Base-by-base conservation (phyloP, 2,888 invertebrate genomes). In the Standfussiana lucernea region DNA sequence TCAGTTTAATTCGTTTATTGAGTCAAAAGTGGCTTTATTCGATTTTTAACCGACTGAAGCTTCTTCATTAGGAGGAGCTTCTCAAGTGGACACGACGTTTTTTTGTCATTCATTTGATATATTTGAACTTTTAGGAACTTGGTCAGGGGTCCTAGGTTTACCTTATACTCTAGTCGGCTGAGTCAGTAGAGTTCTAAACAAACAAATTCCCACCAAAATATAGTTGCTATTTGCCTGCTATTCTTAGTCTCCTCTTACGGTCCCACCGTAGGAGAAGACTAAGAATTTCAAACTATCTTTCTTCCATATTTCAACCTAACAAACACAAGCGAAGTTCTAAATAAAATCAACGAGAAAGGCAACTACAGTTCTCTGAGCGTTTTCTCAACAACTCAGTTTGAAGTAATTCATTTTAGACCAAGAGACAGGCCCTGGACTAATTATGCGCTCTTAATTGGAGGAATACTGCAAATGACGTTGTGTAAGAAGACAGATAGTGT, bases 401-500 rank as follows among this genome's bases (percentile, higher is more conserved):
- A 15, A 79, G 10, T 62, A n/a, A 79, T 62, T 71, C 7, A 80
- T 62, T 70, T 71, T 37, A 67, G n/a, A 35, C 28, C 28, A 32
- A 8, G 37, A 53, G 69, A 11, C 21, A 28, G 42, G 13, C n/a
- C 21, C 35, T 35, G 50, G 5, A 37, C 42, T 45, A 45, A 80
- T 77, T 77, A 80, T 53, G 53, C 62, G 37, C 28, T 32, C 72
- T 32, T 71, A 80, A 77, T 70, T 77, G 50, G 24, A 70, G 70
- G 18, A 69, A 37, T 37, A 32, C 35, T 79, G 61, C 35, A 42
- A 42, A 70, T 69, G 69, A 37, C 42, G 24, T 59, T 79, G 35
- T 53, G 7, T 37, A n/a, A n/a, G 37, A 62, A 62, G 62, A 37
- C 37, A n/a, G n/a, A 15, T 62, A 37, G 40, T 62, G 13, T 8